Conservation (phyloP, 2,797 vertebrate genomes). For the Chaetophractus vellerosus region DNA sequence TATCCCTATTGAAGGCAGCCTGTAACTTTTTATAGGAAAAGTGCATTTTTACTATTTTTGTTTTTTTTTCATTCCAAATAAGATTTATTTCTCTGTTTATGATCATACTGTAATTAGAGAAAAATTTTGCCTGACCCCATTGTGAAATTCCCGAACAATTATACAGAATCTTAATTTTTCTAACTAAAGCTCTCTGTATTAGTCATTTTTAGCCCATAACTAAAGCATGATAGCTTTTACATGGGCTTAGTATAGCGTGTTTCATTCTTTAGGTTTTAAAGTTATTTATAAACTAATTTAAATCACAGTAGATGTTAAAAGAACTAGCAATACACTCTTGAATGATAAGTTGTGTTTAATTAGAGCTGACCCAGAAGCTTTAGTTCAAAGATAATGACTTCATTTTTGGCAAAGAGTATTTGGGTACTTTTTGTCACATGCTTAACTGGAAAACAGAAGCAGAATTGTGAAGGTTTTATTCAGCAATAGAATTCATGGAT, state of each 20-base stretch:
- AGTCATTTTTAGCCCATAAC: conserved; percentile 64
- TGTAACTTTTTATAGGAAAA: no score
- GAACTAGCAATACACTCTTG: conserved; percentile 40
- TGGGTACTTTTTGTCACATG: no score
- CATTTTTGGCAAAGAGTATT: no score
- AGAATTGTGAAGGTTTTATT: no score
- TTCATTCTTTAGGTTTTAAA: conserved; percentile 73
- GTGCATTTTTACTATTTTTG: conserved; percentile 89
- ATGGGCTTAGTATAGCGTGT: conserved; percentile 49
- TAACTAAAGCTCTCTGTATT: conserved; percentile 67
- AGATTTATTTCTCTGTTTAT: conserved; percentile 85
- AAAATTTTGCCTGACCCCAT: conserved; percentile 81
- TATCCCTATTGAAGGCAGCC: conserved; percentile 91
- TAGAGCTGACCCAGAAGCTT: no score
- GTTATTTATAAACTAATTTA: conserved; percentile 68
- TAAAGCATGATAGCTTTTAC: conserved; percentile 54
- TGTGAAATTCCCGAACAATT: conserved; percentile 71
- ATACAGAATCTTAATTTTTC: conserved; percentile 79
- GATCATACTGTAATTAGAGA: conserved; percentile 75
- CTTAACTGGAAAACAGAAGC: no score
- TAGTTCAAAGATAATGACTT: no score
- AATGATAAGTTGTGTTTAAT: no score
- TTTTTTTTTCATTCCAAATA: conserved; percentile 89
- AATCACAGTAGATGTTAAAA: conserved; percentile 48
- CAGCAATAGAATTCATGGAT: no score